Evolutionary conservation across 2,113 vertebrate genomes (phyloP), one percentile per base, ranked within the genome.

Genomic region (Indri indri): DNA sequence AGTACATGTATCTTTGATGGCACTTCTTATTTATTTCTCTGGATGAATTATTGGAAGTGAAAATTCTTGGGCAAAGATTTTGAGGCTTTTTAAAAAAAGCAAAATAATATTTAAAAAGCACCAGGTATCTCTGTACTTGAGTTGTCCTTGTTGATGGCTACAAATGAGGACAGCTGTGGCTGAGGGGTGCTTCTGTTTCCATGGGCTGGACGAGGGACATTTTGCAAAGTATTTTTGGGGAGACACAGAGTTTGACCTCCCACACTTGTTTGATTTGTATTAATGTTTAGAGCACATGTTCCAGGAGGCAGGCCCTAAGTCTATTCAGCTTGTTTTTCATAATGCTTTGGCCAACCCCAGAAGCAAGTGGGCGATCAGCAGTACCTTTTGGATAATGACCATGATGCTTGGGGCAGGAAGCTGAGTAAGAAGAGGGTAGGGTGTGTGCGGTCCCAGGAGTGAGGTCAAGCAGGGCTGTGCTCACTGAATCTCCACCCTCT

Each of bases 81-180:
- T 83, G 86, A 77, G 40, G 14, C 13, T 47, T 92, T 59, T 17
- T 34, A 2, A 18, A 25, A 71, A 27, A 94, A 91, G 61, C 27
- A 91, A 93, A 96, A 59, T 96, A 76, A 79, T 74, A 94, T 52
- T 81, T 0, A 37, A 85, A 92, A 90, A 68, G 23, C 18, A 65
- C 27, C 4, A 27, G 22, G 6, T 83, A 32, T 85, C 77, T 80
- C 45, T 92, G 68, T 70, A 47, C 23, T 23, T 54, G 88, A 54
- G 45, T 81, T 91, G 32, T 94, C 57, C 22, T 84, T 73, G n/a
- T 13, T 66, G 57, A 61, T 42, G 27, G 14, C 9, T 86, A 25
- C 17, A 50, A 32, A 83, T 34, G 34, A 93, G 50, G 45, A 47
- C 81, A 89, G 47, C 47, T 77, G 34, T 66, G 70, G 37, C 74